These are phyloP conservation scores for Gymnobelideus leadbeateri DNA, from an alignment of 2,113 vertebrate genomes.

Conservation along the genomic window DNA sequence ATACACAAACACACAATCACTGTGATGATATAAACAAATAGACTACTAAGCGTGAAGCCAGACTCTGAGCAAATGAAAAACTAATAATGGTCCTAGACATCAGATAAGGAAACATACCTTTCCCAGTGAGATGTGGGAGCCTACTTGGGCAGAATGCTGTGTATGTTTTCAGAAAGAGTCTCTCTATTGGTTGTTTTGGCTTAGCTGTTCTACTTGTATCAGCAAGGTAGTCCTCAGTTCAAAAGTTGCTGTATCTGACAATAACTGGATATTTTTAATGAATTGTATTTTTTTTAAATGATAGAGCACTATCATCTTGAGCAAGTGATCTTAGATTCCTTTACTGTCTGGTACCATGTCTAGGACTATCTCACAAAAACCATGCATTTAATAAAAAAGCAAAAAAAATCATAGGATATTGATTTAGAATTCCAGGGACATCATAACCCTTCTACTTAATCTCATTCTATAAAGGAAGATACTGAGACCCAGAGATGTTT, in stretches of 20 bases:
- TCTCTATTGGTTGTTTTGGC: neutral
- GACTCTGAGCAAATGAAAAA: neutral
- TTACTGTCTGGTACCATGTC: neutral
- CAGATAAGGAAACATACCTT: neutral
- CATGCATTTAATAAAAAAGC: neutral
- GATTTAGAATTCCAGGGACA: neutral
- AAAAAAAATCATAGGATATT: neutral
- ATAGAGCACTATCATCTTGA: neutral
- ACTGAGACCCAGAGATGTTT: neutral
- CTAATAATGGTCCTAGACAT: neutral
- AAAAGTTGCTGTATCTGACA: neutral
- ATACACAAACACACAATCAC: too few relatives aligned
- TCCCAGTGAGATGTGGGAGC: neutral
- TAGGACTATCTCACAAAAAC: neutral
- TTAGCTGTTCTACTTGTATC: neutral
- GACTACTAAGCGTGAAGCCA: neutral
- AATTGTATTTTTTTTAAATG: too few relatives aligned
- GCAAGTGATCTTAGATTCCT: neutral
- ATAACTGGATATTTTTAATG: neutral
- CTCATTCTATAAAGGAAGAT: neutral
- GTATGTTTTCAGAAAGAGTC: neutral
- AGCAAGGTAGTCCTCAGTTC: neutral
- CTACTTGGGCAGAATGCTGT: neutral
- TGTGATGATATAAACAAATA: neutral
- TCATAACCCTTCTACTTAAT: neutral